phyloP scores from a whole-genome alignment of 2,888 invertebrate species.

The Epirrhoe alternata region DNA sequence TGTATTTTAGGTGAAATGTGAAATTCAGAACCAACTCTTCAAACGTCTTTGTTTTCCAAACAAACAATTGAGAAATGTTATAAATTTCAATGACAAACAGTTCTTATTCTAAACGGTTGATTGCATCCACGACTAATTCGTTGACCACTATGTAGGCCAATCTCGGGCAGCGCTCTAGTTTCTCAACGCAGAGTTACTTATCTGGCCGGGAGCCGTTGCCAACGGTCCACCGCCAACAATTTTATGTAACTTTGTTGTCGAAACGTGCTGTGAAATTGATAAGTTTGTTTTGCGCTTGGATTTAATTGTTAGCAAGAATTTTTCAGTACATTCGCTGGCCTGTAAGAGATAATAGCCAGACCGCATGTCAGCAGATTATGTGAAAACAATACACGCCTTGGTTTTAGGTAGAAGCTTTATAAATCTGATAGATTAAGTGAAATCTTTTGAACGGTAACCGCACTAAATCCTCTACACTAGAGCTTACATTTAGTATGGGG shows the following conservation, averaged over 20 bases:
- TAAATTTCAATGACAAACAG: slow-evolving; percentile 71
- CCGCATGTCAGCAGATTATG: slow-evolving; percentile 15
- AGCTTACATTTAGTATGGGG: background rate
- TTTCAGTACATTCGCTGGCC: slow-evolving; percentile 38
- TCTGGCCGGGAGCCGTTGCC: slow-evolving; percentile 77
- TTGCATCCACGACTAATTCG: slow-evolving; percentile 79
- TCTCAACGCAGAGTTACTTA: slow-evolving; percentile 79
- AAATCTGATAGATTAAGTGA: background rate
- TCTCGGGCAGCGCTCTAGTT: slow-evolving; percentile 79
- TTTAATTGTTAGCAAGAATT: slow-evolving; percentile 45
- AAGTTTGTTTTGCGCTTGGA: slow-evolving; percentile 62
- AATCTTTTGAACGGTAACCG: background rate
- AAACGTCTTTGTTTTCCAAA: slow-evolving; percentile 34
- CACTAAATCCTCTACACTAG: background rate
- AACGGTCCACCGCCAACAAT: slow-evolving; percentile 71
- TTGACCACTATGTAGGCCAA: slow-evolving; percentile 76
- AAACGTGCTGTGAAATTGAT: slow-evolving; percentile 77
- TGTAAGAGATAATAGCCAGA: slow-evolving; percentile 37
- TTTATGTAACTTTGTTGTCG: slow-evolving; percentile 82
- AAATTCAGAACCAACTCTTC: slow-evolving; percentile 9
- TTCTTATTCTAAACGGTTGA: slow-evolving; percentile 75
- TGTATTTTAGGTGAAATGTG: too few relatives aligned
- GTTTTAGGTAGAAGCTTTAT: background rate
- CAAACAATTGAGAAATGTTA: slow-evolving; percentile 67
- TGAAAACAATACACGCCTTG: background rate